A percentile compares a stretch with the other conserved stretches of the same genome.
Evolutionary conservation across 2,797 vertebrate genomes (phyloP).

Genomic region (Peromyscus aztecus): DNA sequence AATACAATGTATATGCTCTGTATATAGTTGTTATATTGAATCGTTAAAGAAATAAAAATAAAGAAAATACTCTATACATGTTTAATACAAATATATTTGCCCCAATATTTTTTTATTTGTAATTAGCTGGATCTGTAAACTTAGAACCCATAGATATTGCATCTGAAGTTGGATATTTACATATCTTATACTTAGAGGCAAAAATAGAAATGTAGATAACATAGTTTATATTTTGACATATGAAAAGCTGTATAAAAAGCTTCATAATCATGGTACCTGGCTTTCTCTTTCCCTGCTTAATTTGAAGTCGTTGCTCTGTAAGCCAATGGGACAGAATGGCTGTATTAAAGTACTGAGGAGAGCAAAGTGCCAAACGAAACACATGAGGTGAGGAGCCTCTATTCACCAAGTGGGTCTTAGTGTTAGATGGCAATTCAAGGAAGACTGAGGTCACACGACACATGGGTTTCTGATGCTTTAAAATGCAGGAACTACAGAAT

Average conservation of each 20-base stretch:
- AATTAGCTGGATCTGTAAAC: not conserved
- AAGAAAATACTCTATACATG: not conserved
- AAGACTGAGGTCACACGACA: not conserved
- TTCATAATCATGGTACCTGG: not conserved
- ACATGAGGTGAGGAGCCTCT: not conserved
- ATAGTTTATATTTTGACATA: not conserved
- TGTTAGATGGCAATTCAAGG: not conserved
- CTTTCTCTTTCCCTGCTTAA: not conserved
- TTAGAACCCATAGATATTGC: not conserved
- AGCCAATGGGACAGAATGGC: not conserved
- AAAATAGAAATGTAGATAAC: not conserved
- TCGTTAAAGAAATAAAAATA: not conserved
- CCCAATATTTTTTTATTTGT: not conserved
- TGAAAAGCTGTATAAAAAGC: not conserved
- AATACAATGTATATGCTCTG: not conserved
- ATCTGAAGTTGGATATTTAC: not conserved
- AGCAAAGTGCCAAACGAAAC: not conserved
- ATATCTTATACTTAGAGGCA: slow-evolving; percentile 5
- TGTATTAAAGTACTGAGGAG: not conserved
- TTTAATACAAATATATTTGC: not conserved
- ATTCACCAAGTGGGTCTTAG: not conserved
- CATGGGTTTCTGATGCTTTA: not conserved
- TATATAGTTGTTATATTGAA: not conserved
- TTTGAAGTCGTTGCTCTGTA: not conserved
- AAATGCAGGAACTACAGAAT: not conserved